These are phyloP conservation scores for Muscicapa comitata DNA, from an alignment of 2,797 vertebrate species.

Conservation along the genomic window DNA sequence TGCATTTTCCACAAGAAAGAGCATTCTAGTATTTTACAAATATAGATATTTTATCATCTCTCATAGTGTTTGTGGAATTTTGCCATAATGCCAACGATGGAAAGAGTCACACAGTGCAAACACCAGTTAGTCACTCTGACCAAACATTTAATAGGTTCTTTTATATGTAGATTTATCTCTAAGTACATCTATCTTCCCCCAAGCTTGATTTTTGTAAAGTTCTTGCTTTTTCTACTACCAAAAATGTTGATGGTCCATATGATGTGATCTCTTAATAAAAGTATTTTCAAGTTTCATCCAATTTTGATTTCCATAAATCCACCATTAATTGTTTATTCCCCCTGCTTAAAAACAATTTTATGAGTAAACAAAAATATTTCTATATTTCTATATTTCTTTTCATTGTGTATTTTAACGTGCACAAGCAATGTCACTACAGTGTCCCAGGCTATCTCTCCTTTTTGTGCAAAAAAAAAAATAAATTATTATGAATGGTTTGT, in stretches of 20 bases:
- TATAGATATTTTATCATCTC: background rate
- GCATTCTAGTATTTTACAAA: background rate
- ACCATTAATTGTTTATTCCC: background rate
- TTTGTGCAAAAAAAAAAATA: background rate
- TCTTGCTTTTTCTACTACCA: background rate
- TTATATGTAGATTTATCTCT: background rate
- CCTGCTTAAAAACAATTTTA: background rate
- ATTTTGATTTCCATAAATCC: conserved; percentile 1
- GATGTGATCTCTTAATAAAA: background rate
- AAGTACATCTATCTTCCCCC: background rate
- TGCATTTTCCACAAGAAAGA: conserved; percentile 11
- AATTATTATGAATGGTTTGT: background rate
- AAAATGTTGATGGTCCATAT: background rate
- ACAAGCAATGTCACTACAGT: background rate
- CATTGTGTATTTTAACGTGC: background rate
- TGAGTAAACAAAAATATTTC: background rate
- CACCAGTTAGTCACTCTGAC: background rate
- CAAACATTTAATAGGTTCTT: background rate
- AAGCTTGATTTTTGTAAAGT: background rate
- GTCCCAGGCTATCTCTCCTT: background rate
- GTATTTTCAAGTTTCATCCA: background rate
- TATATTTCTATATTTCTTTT: background rate
- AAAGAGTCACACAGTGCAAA: background rate
- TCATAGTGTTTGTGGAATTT: background rate
- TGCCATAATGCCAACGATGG: background rate